phyloP scores from a whole-genome alignment of 2,113 vertebrate species.

The Alethe castanea region DNA sequence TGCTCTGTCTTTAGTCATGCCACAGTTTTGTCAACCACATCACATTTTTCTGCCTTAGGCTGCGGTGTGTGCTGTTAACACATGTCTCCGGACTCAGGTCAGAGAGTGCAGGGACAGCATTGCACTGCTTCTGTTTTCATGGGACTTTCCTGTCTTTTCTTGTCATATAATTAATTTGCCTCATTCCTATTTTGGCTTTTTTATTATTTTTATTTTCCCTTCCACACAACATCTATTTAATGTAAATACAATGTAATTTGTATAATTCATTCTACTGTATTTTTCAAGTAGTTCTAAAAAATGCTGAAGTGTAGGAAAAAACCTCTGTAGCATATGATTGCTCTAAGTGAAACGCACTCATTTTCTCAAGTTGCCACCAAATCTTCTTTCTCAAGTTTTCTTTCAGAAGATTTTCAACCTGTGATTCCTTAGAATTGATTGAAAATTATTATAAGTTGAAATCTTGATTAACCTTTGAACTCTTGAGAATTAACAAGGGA shows the following conservation, averaged over 20 bases:
- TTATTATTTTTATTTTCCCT: neutral
- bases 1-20: conserved; percentile 61
- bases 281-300: neutral
- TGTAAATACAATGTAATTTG: neutral
- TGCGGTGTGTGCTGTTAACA: neutral
- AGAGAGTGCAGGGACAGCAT: neutral
- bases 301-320: neutral
- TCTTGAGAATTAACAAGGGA: neutral
- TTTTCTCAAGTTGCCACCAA: neutral
- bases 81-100: conserved; percentile 20
- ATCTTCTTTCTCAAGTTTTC: neutral
- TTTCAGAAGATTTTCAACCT: neutral
- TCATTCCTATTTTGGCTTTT: neutral
- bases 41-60: conserved; percentile 51
- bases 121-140: neutral
- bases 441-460: neutral
- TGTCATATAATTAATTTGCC: neutral
- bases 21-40: conserved; percentile 58
- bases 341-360: neutral
- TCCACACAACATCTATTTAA: neutral
- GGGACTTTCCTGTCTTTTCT: neutral
- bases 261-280: neutral
- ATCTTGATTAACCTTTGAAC: neutral
- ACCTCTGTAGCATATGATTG: neutral
- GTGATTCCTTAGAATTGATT: neutral